Percentiles rank a stretch among this genome's conserved stretches.
Evolutionary conservation across 2,113 vertebrate species (phyloP).

Genomic region (Macheiramphus alcinus): DNA sequence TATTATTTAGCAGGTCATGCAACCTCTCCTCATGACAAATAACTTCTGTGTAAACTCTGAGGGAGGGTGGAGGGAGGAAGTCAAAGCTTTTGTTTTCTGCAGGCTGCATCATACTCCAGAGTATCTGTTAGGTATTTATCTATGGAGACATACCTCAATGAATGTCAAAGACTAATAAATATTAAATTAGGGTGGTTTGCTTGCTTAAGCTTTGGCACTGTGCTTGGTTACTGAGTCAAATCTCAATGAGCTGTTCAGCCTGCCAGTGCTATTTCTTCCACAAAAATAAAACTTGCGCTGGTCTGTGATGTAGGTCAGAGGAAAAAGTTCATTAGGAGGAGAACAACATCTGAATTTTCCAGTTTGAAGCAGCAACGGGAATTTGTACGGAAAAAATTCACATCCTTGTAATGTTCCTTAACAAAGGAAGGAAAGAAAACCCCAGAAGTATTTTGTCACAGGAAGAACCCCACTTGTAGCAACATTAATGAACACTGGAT

Average conservation of each 20-base stretch:
- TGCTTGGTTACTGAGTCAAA: background rate
- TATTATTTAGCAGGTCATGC: background rate
- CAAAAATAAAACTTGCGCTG: background rate
- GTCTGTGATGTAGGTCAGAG: background rate
- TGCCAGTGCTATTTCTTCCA: background rate
- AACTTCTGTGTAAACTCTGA: background rate
- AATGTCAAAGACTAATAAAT: conserved; percentile 22
- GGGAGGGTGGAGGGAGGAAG: background rate
- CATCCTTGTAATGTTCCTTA: background rate
- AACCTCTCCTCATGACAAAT: background rate
- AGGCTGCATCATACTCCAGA: background rate
- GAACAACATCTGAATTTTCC: background rate
- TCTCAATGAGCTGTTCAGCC: background rate
- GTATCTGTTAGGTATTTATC: background rate
- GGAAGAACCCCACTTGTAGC: background rate
- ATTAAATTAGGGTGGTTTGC: conserved; percentile 5
- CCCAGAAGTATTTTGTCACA: background rate
- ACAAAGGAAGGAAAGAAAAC: background rate
- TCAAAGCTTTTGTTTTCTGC: background rate
- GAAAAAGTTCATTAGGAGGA: background rate
- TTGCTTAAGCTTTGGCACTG: background rate
- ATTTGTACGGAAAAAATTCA: background rate
- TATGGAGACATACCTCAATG: background rate
- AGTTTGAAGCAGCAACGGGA: background rate
- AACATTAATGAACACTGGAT: background rate